Conservation (phyloP, 23 tunicate species). For the Oikopleura dioica region DNA sequence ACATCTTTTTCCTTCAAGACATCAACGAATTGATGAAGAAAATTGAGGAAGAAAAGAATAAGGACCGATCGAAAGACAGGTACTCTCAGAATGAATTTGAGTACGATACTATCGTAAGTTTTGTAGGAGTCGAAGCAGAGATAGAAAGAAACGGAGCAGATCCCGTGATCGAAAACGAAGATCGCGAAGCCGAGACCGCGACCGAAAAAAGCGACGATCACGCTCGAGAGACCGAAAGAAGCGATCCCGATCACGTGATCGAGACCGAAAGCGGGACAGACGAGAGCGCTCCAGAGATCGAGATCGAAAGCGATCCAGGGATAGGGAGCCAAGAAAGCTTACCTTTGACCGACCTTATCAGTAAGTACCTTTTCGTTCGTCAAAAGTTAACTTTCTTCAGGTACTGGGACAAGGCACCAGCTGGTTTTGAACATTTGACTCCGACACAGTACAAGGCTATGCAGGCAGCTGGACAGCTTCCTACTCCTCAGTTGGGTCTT, state of each 20-base stretch:
- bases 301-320: conserved; percentile 12
- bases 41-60: background rate
- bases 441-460: conserved; percentile 82
- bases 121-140: no score
- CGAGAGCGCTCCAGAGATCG: conserved; percentile 19
- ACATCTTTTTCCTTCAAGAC: no score
- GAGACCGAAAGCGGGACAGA: conserved; percentile 28
- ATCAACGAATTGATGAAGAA: background rate
- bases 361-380: no score
- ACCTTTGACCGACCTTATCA: background rate
- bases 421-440: conserved; percentile 77
- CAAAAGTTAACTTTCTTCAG: background rate
- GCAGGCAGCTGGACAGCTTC: conserved; percentile 98
- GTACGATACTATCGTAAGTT: no score
- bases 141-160: no score
- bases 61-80: background rate
- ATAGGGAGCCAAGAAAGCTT: background rate
- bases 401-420: conserved; percentile 88
- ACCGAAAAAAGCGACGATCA: conserved; percentile 23
- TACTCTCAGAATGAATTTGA: background rate
- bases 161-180: conserved; percentile 18
- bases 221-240: conserved; percentile 22
- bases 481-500: conserved; percentile 4
- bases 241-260: conserved; percentile 18
- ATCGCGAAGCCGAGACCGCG: conserved; percentile 12